Percentiles rank a stretch among this genome's conserved stretches.
phyloP scores from a whole-genome alignment of 2,888 invertebrate genomes.

The Alsophila aescularia region DNA sequence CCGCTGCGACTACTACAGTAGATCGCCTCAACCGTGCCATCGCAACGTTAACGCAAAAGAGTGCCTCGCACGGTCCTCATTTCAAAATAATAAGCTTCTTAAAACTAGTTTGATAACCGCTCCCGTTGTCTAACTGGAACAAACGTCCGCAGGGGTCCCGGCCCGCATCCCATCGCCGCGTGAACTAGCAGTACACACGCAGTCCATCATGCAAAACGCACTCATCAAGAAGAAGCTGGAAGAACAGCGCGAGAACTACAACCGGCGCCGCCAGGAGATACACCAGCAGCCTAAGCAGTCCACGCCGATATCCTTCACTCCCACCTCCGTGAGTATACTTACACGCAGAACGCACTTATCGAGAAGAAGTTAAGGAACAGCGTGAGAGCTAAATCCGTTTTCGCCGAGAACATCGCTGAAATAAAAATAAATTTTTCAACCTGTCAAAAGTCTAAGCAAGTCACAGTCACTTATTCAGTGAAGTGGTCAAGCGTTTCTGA shows the following conservation, averaged over 20 bases:
- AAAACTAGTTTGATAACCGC: too few relatives aligned
- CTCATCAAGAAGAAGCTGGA: conserved; percentile 95
- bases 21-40: too few relatives aligned
- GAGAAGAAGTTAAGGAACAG: too few relatives aligned
- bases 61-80: too few relatives aligned
- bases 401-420: too few relatives aligned
- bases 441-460: too few relatives aligned
- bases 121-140: neutral
- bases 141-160: conserved; percentile 81
- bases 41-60: too few relatives aligned
- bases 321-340: conserved; percentile 88
- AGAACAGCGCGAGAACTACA: conserved; percentile 92
- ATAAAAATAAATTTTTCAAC: too few relatives aligned
- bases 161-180: conserved; percentile 92
- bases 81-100: neutral
- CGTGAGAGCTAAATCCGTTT: too few relatives aligned
- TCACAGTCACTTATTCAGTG: too few relatives aligned
- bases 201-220: conserved; percentile 93
- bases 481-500: too few relatives aligned
- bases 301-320: conserved; percentile 93
- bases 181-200: conserved; percentile 93
- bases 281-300: conserved; percentile 65
- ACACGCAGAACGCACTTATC: neutral
- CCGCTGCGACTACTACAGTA: too few relatives aligned
- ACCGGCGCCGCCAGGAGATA: conserved; percentile 89